Evolutionary conservation across 2,797 vertebrate species (phyloP).

Genomic region (Okamejei kenojei): DNA sequence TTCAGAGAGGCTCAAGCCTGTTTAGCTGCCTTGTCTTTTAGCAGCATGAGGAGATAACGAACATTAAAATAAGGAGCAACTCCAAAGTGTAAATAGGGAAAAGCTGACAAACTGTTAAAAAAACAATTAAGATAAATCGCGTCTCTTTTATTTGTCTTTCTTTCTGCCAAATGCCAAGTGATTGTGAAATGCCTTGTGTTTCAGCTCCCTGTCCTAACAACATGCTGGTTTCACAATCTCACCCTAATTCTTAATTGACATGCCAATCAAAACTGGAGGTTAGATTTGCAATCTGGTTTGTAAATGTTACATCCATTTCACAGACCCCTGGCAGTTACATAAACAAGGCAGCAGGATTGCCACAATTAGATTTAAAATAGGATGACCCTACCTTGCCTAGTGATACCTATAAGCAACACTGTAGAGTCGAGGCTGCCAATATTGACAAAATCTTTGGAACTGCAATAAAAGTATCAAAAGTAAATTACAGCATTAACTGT

Average conservation of each 20-base stretch:
- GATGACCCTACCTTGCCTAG: neutral
- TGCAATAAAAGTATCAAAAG: neutral
- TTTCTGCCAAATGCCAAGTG: neutral
- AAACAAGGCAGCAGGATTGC: neutral
- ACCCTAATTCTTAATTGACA: neutral
- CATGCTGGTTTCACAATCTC: neutral
- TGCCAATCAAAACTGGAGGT: constrained; percentile 6
- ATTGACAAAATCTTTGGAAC: neutral
- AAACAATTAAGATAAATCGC: neutral
- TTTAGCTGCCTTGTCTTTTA: neutral
- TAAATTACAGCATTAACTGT: neutral
- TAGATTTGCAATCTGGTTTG: constrained; percentile 3
- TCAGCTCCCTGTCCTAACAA: neutral
- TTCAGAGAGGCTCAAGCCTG: neutral
- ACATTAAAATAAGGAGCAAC: neutral
- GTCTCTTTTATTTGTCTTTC: neutral
- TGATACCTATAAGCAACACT: neutral
- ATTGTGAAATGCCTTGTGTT: neutral
- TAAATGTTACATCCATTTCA: neutral
- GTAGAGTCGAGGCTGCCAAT: neutral
- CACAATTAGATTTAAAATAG: neutral
- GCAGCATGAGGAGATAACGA: neutral
- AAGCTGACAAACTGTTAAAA: neutral
- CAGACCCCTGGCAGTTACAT: neutral
- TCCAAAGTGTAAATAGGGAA: neutral